Percentiles rank a stretch among this genome's conserved stretches.
Evolutionary conservation across 2,797 vertebrate genomes (phyloP).

Genomic region (Otolemur crassicaudatus): DNA sequence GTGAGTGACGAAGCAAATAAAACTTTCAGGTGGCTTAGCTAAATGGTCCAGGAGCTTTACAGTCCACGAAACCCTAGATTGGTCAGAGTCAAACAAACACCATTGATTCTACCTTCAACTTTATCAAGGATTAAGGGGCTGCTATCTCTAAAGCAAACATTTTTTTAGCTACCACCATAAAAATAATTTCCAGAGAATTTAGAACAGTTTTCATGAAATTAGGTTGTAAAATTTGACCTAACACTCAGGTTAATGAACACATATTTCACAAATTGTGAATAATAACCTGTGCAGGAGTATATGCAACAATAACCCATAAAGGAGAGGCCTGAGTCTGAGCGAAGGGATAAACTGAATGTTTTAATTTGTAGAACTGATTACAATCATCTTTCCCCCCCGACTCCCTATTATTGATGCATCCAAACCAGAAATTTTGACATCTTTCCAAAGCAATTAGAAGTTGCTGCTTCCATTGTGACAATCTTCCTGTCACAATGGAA

Average conservation of each 20-base stretch:
- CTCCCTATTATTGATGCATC: not conserved
- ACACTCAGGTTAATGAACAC: not conserved
- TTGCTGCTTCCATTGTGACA: too few species aligned
- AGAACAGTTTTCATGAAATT: constrained; percentile 28
- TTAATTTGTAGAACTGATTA: constrained; percentile 22
- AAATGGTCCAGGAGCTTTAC: not conserved
- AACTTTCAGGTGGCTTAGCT: constrained; percentile 49
- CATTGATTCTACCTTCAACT: constrained; percentile 36
- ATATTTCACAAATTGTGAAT: not conserved
- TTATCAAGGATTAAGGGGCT: constrained; percentile 19
- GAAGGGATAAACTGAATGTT: not conserved
- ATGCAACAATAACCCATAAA: not conserved
- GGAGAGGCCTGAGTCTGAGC: not conserved
- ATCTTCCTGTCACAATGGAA: not conserved
- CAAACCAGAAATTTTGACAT: not conserved
- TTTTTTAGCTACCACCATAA: not conserved
- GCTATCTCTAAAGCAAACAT: constrained; percentile 7
- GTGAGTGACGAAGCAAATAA: constrained; percentile 49
- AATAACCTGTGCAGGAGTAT: not conserved
- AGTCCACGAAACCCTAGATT: constrained; percentile 12
- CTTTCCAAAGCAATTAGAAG: not conserved
- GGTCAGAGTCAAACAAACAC: constrained; percentile 35
- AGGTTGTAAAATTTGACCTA: not conserved
- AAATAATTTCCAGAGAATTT: constrained; percentile 26
- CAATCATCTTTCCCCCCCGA: not conserved